Evolutionary conservation across 1,140 invertebrate species (phyloP), one percentile per base, ranked within the genome.

Genomic region (Stegodyphus mimosarum): DNA sequence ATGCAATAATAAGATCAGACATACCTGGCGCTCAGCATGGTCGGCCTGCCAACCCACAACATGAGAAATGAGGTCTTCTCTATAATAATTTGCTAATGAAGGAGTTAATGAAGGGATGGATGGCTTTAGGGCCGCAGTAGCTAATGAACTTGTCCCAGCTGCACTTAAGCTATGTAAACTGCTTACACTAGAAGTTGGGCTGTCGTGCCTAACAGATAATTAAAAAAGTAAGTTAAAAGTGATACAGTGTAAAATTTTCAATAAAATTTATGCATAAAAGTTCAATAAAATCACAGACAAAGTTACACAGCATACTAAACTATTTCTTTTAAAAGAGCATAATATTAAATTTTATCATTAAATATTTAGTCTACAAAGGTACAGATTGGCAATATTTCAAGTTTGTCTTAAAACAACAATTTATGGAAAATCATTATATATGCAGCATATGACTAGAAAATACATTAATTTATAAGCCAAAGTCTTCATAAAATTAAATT

Each of bases 31-130:
- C 91, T 98, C 97, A 86, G 97, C 92, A 88, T 95, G 94, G 89
- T 98, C 96, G 15, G 96, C 96, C 83, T 96, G 96, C 95, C 97
- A 98, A 71, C 95, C 95, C 87, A 94, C 93, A 78, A 98, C 96
- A 91, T 99, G 97, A 89, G 94, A 93, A 85, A 96, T 96, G 87
- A 98, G 92, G 91, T 97, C 95, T 90, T 96, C 94, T 87, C 96
- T 93, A 91, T 96, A 96, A 92, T 98, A 96, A 92, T 98, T 96
- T 86, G 95, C 94, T 88, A 98, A 92, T 87, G 95, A 96, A 60
- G 96, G 95, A 88, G 96, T 96, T 88, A 98, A 92, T 89, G 94
- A 94, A 66, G 94, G 95, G 71, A 90, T 88, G 49, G 89, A 88
- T 50, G 91, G 89, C 79, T 89, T 88, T 33, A 90, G 73, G 51